These are phyloP conservation scores for Paralvinella palmiformis DNA, from an alignment of 1,140 invertebrate genomes.

Conservation along the genomic window DNA sequence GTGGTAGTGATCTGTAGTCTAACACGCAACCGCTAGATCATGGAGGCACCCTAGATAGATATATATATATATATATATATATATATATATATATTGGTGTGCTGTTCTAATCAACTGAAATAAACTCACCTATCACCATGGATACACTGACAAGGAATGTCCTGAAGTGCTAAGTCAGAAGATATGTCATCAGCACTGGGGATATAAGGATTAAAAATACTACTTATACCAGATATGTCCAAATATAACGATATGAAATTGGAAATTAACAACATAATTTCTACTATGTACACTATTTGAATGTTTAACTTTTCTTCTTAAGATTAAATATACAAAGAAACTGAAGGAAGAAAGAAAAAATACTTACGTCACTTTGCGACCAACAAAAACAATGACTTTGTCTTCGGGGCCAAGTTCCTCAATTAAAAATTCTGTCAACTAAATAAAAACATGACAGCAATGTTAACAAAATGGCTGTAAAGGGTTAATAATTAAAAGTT, in stretches of 20 bases:
- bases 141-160: slow-evolving; percentile 67
- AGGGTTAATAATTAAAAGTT: not conserved
- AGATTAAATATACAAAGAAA: not conserved
- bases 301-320: slow-evolving; percentile 1
- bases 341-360: not conserved
- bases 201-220: slow-evolving; percentile 19
- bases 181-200: slow-evolving; percentile 70
- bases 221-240: too few species aligned
- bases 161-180: slow-evolving; percentile 65
- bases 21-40: too few species aligned
- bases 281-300: not conserved
- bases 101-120: too few species aligned
- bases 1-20: too few species aligned
- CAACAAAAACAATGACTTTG: slow-evolving; percentile 83
- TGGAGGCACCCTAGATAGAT: too few species aligned
- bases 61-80: too few species aligned
- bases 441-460: too few species aligned
- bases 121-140: slow-evolving; percentile 66
- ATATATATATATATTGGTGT: not conserved
- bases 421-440: slow-evolving; percentile 57
- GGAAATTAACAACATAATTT: not conserved
- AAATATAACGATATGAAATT: too few species aligned
- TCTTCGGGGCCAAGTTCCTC: slow-evolving; percentile 62
- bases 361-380: slow-evolving; percentile 62
- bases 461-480: not conserved